Percentiles rank a stretch among this genome's conserved stretches.
These are phyloP conservation scores for Eremophila alpestris DNA, from an alignment of 2,797 vertebrate species.

Conservation along the genomic window DNA sequence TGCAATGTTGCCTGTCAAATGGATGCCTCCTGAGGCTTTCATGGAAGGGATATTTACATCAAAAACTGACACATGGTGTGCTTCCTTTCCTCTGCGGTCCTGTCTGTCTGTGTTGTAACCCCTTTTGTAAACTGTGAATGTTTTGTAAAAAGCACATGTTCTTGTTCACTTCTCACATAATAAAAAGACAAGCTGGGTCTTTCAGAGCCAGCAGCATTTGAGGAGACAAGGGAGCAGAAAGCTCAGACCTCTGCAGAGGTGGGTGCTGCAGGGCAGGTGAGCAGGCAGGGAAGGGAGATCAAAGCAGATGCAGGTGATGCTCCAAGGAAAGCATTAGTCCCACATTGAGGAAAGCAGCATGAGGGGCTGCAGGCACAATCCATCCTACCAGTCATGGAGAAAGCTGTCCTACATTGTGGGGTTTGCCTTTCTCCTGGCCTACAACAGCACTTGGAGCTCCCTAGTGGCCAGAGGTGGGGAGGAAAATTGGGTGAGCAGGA, in stretches of 20 bases:
- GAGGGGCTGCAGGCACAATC: background rate
- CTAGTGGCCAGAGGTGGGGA: background rate
- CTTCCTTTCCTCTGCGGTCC: background rate
- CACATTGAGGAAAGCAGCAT: background rate
- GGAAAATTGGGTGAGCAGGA: background rate
- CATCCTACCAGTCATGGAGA: background rate
- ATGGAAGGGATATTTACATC: constrained; percentile 99
- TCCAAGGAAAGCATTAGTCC: background rate
- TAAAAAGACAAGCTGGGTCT: background rate
- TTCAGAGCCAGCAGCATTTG: background rate
- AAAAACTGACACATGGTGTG: constrained; percentile 97
- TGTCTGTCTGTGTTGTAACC: background rate
- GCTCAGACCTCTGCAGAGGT: background rate
- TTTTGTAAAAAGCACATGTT: background rate
- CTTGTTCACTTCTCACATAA: background rate
- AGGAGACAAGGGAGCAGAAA: background rate
- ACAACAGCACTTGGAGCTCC: background rate
- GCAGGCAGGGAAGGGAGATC: background rate
- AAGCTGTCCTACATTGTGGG: fast-evolving
- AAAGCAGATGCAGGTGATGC: background rate
- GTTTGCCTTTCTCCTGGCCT: background rate
- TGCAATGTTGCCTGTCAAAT: constrained; percentile 97
- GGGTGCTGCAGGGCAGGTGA: background rate
- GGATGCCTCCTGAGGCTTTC: constrained; percentile 99
- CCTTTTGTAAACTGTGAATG: background rate